These are phyloP conservation scores for Pseudococcus longispinus DNA, from an alignment of 2,888 invertebrate genomes.

Conservation along the genomic window DNA sequence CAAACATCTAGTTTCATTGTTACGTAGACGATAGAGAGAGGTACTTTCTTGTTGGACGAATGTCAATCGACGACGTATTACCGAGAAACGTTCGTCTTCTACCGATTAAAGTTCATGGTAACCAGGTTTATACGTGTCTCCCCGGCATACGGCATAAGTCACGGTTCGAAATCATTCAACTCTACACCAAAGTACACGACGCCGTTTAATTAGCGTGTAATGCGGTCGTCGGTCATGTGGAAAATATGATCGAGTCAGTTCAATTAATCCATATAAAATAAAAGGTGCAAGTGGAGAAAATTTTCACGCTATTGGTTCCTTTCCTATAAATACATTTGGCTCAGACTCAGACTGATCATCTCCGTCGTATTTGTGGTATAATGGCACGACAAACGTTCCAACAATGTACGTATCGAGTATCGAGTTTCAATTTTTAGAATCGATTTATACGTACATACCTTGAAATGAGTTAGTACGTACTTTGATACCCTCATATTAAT, in stretches of 20 bases:
- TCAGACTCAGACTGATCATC: background rate
- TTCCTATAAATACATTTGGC: background rate
- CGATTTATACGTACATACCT: background rate
- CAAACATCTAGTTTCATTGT: constrained; percentile 1
- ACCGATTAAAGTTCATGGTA: constrained; percentile 42
- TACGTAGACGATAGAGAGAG: background rate
- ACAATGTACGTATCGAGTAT: background rate
- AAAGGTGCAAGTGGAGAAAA: constrained; percentile 18
- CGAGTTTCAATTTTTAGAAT: background rate
- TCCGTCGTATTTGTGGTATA: background rate
- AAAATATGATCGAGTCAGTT: constrained; percentile 33
- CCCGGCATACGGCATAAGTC: constrained; percentile 16
- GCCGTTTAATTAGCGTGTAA: constrained; percentile 39
- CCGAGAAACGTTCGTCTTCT: constrained; percentile 16
- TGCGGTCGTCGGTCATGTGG: constrained; percentile 33
- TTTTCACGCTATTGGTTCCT: constrained; percentile 23
- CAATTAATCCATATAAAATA: constrained; percentile 39
- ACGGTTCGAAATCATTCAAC: constrained; percentile 37
- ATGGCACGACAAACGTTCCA: background rate
- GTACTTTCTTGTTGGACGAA: constrained; percentile 16
- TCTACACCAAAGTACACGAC: background rate
- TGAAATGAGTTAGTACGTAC: background rate
- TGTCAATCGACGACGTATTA: background rate
- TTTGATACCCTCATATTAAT: background rate
- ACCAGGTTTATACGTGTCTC: constrained; percentile 23